Percentiles rank a stretch among this genome's conserved stretches.
These are phyloP conservation scores for Ochotona princeps DNA, from an alignment of 2,113 vertebrate genomes.

Conservation along the genomic window DNA sequence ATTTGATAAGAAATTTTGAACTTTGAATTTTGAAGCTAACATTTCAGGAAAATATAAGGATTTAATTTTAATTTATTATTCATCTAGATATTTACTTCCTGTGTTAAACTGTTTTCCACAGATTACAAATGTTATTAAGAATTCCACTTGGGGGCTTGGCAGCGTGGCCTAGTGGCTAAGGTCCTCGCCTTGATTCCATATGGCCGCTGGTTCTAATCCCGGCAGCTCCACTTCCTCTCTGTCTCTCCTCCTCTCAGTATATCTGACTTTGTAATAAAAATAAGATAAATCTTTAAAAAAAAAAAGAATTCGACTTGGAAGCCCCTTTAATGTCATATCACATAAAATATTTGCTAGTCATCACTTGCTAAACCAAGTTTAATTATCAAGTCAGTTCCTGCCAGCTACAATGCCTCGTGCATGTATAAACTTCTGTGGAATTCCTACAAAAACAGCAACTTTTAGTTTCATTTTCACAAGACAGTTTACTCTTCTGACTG, in stretches of 20 bases:
- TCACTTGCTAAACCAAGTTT: background rate
- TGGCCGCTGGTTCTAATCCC: too few species aligned
- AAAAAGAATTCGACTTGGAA: background rate
- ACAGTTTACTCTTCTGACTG: background rate
- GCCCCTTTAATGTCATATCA: background rate
- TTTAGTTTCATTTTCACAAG: slow-evolving; percentile 61
- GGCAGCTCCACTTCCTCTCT: too few species aligned
- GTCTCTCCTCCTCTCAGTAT: too few species aligned
- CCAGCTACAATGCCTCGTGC: background rate
- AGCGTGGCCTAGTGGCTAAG: too few species aligned
- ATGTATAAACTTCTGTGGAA: background rate
- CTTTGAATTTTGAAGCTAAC: slow-evolving; percentile 41
- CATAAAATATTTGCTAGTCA: slow-evolving; percentile 21
- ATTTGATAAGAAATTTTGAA: slow-evolving; percentile 33
- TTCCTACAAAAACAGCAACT: slow-evolving; percentile 29
- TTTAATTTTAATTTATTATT: slow-evolving; percentile 27
- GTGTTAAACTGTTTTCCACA: slow-evolving; percentile 13
- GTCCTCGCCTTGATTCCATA: too few species aligned
- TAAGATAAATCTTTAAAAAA: too few species aligned
- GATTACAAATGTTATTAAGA: background rate
- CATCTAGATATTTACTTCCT: slow-evolving; percentile 1
- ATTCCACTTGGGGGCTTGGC: background rate
- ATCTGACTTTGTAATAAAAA: too few species aligned
- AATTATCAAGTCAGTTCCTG: slow-evolving; percentile 11
- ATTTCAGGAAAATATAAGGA: background rate